phyloP scores from a whole-genome alignment of 2,797 vertebrate genomes.

The Spinus olivaceus region DNA sequence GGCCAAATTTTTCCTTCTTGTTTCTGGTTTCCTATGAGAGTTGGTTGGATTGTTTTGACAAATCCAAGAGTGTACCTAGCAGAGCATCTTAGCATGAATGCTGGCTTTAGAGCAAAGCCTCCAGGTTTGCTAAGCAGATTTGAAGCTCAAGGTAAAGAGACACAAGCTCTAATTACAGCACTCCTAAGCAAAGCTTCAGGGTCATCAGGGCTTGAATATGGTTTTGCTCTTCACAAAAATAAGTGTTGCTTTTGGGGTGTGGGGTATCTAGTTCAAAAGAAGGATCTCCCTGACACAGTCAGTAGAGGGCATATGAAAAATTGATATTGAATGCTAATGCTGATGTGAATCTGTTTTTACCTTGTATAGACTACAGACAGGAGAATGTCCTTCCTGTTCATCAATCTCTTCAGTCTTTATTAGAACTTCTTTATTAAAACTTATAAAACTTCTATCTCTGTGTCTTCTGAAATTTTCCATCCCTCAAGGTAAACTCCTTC shows the following conservation, averaged over 20 bases:
- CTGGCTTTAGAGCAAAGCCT: not conserved
- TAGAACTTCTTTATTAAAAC: not conserved
- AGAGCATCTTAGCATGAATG: not conserved
- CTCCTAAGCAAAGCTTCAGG: not conserved
- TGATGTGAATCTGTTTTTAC: not conserved
- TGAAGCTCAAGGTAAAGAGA: not conserved
- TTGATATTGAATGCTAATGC: not conserved
- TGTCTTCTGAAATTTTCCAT: not conserved
- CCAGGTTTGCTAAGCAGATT: not conserved
- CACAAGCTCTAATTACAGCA: not conserved
- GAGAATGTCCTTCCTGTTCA: not conserved
- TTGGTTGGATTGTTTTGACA: slow-evolving; percentile 24
- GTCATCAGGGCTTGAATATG: not conserved
- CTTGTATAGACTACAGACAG: not conserved
- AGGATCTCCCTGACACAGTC: not conserved
- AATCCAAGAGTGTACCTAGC: not conserved
- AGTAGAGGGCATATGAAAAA: not conserved
- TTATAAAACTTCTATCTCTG: not conserved
- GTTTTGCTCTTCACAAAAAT: not conserved
- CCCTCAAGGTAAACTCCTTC: not conserved
- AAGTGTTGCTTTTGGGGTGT: not conserved
- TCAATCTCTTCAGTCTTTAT: not conserved
- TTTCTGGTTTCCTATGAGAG: slow-evolving; percentile 28
- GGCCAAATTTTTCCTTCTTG: slow-evolving; percentile 27
- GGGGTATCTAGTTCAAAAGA: not conserved